Evolutionary conservation across 1,140 invertebrate species (phyloP).

Genomic region (Drosophila ficusphila): DNA sequence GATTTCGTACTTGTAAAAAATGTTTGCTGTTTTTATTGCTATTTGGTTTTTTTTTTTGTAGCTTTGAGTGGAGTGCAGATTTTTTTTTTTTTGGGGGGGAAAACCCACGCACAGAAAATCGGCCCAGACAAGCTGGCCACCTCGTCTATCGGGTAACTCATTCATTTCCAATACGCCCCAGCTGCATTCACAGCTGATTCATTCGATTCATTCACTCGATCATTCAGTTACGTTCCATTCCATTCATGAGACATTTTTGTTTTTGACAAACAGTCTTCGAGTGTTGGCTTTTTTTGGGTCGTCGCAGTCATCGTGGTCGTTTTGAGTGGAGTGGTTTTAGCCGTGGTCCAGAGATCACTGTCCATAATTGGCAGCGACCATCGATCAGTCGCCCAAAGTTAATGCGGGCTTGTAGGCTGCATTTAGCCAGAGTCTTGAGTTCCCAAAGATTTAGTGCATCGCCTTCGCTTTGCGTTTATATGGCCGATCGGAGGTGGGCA

Average conservation of each 20-base stretch:
- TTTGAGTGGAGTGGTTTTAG: conserved; percentile 15
- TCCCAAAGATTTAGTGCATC: conserved; percentile 55
- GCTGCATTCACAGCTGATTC: conserved; percentile 63
- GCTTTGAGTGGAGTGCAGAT: conserved; percentile 12
- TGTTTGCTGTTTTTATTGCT: conserved; percentile 40
- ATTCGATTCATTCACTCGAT: conserved; percentile 70
- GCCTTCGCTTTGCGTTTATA: not conserved
- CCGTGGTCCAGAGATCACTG: conserved; percentile 25
- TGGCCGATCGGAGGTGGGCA: not conserved
- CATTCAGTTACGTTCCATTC: conserved; percentile 49
- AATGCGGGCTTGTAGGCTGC: conserved; percentile 62
- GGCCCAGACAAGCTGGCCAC: conserved; percentile 63
- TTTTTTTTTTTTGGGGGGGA: too few relatives aligned
- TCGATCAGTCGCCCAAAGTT: conserved; percentile 46
- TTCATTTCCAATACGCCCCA: conserved; percentile 57
- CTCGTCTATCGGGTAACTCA: conserved; percentile 54
- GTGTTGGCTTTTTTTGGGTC: conserved; percentile 50
- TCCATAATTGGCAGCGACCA: conserved; percentile 69
- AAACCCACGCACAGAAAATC: conserved; percentile 51
- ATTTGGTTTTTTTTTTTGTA: conserved; percentile 23
- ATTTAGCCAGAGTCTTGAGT: conserved; percentile 20
- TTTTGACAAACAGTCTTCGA: conserved; percentile 63
- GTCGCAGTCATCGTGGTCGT: conserved; percentile 26
- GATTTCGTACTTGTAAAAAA: conserved; percentile 56
- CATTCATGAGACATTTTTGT: conserved; percentile 66